Base-by-base conservation (phyloP, 2,888 invertebrate species). In the Hemaris fuciformis region DNA sequence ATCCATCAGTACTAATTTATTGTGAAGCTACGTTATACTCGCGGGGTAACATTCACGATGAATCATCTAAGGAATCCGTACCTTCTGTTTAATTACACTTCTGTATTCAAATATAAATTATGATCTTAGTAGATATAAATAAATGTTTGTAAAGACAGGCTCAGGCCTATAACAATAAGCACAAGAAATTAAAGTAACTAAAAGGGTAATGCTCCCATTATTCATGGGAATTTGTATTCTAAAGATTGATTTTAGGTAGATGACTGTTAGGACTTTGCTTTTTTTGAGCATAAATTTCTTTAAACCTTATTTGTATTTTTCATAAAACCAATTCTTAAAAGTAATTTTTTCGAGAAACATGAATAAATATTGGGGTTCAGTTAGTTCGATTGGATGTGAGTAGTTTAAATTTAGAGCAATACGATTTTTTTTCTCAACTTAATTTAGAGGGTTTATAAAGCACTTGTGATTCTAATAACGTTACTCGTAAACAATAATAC, bases 1-100 rank as follows among this genome's bases (percentile, higher is more conserved):
- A 79, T 79, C 75, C 76, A 79, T 81, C 75, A 80, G 70, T 68
- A 68, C 71, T 74, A 76, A 75, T 77, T 75, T 77, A 53, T 53
- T 53, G 31, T 53, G 27, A 18, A 67, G 65, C 45, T 53, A 31
- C 59, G 63, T 63, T 69, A 71, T 77, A 69, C 71, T 68, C 68
- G 67, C 72, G 70, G 66, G 68, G 67, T 64, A 68, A 70, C 65
- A 43, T 43, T 64, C 62, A 64, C 67, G 66, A 66, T 68, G 69
- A 68, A 74, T 70, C 64, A 69, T 70, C 43, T 43, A 15, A 59
- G 20, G 43, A 59, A n/a, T 18, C 10, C 27, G 27, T 53, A 31
- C 10, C 27, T 53, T 53, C 18, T 10, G 31, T 31, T 56, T 59
- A 46, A 62, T 53, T 62, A 70, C 70, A 69, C 62, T 62, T 68